These are phyloP conservation scores for Whitmania pigra DNA, from an alignment of 1,140 invertebrate species.

Conservation along the genomic window DNA sequence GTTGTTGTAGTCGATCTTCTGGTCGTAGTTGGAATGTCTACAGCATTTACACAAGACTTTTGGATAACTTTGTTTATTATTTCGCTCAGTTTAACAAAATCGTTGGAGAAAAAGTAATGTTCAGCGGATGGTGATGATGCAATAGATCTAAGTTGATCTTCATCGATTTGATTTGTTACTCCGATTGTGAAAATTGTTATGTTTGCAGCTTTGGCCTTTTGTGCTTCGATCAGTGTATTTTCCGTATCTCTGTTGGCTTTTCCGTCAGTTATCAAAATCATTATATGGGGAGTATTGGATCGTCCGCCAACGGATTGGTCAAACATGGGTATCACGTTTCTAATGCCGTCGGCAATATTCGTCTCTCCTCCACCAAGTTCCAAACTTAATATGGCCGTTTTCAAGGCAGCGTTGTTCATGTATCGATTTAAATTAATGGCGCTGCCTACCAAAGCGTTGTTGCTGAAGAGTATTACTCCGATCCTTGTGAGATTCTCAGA, in stretches of 20 bases:
- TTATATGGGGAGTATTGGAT: neutral
- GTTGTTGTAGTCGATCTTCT: neutral
- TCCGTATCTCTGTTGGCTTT: slow-evolving; percentile 16
- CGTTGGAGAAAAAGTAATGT: slow-evolving; percentile 5
- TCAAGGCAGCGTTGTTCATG: neutral
- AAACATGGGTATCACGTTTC: slow-evolving; percentile 11
- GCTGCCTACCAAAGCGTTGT: neutral
- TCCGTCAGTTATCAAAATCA: slow-evolving; percentile 19
- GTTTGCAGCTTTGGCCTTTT: slow-evolving; percentile 3
- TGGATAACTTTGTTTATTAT: neutral
- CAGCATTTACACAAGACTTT: neutral
- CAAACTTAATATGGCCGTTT: slow-evolving; percentile 6
- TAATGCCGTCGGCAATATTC: slow-evolving; percentile 15
- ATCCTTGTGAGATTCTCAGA: neutral
- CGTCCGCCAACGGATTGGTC: neutral
- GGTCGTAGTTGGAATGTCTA: neutral
- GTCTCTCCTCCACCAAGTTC: slow-evolving; percentile 16
- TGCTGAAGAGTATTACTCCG: neutral
- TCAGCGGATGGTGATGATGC: neutral
- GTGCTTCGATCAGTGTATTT: slow-evolving; percentile 2
- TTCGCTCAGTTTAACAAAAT: neutral
- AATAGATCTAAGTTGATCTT: slow-evolving; percentile 6
- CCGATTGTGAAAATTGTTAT: slow-evolving; percentile 17
- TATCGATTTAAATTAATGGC: slow-evolving; percentile 2
- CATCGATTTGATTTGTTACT: slow-evolving; percentile 19